phyloP scores from a whole-genome alignment of 2,797 vertebrate species.

The Rhadinocentrus ornatus region DNA sequence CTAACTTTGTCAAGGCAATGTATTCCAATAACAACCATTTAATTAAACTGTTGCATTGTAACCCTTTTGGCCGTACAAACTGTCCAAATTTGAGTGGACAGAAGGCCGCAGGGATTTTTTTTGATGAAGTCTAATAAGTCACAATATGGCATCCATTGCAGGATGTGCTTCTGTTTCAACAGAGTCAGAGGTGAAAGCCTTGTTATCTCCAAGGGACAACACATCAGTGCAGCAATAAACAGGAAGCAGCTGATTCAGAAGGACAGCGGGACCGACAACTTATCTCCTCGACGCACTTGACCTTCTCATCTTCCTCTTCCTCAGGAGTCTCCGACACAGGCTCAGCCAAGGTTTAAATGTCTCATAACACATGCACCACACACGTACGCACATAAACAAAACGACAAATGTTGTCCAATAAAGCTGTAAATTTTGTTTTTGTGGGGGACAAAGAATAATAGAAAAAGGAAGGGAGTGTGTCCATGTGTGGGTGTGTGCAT shows the following conservation, averaged over 20 bases:
- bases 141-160: conserved; percentile 59
- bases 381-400: conserved; percentile 38
- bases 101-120: conserved; percentile 19
- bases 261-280: conserved; percentile 36
- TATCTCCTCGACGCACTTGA: conserved; percentile 70
- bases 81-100: conserved; percentile 10
- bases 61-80: conserved; percentile 37
- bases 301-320: conserved; percentile 75
- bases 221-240: conserved; percentile 75
- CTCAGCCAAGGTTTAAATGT: conserved; percentile 35
- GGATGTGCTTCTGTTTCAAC: conserved; percentile 72
- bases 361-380: conserved; percentile 43
- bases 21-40: conserved; percentile 9
- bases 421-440: conserved; percentile 36
- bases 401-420: conserved; percentile 29
- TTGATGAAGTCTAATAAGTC: conserved; percentile 31
- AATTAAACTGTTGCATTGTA: conserved; percentile 31
- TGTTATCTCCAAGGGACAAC: conserved; percentile 66
- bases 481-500: conserved; percentile 4
- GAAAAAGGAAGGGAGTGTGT: conserved; percentile 36
- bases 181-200: conserved; percentile 57
- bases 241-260: conserved; percentile 81
- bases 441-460: conserved; percentile 3
- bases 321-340: conserved; percentile 37
- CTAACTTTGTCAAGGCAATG: background rate